Evolutionary conservation across 2,888 invertebrate species (phyloP), one percentile per base, ranked within the genome.

Genomic region (Scaptomyza polygonia): DNA sequence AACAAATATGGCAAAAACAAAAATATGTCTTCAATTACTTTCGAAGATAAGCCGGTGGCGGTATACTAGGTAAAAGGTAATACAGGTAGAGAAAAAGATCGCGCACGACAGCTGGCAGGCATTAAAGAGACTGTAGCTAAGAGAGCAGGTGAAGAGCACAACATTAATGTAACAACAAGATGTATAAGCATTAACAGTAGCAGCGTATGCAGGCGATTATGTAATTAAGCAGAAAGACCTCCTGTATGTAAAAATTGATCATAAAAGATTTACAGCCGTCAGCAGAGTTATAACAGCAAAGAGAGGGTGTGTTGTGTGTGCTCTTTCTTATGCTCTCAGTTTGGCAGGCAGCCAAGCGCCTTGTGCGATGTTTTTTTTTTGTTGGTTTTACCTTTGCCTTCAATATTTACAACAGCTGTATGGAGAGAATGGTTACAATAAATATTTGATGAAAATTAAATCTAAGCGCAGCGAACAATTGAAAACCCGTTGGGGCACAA

Each of bases 381-480:
- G 66, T 57, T 16, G 39, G 12, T 39, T 68, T 39, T 68, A 59
- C 72, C 68, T 71, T 72, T 51, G 48, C 73, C 64, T 65, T 73
- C 58, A 70, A 45, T 49, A 64, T 70, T 59, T 64, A 62, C 74
- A 59, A 59, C 51, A 25, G 32, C 55, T 51, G 52, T 64, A 58
- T 53, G 58, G 61, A 49, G 59, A 52, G 29, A 72, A 66, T 68
- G 59, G 58, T 62, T 65, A 78, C 61, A 74, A 66, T 69, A 79
- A 76, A 72, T 76, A 76, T 79, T 76, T 72, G 61, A 70, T 58
- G 61, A 69, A 67, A 52, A 55, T 64, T 32, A 77, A 77, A 77
- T 71, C 62, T 59, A 63, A 66, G 56, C 65, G 62, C 47, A 56
- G 21, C 61, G 55, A 59, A 63, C 70, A 56, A 66, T 72, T 63